These are phyloP conservation scores for Cepaea hortensis DNA, from an alignment of 2,888 invertebrate genomes.

Conservation along the genomic window DNA sequence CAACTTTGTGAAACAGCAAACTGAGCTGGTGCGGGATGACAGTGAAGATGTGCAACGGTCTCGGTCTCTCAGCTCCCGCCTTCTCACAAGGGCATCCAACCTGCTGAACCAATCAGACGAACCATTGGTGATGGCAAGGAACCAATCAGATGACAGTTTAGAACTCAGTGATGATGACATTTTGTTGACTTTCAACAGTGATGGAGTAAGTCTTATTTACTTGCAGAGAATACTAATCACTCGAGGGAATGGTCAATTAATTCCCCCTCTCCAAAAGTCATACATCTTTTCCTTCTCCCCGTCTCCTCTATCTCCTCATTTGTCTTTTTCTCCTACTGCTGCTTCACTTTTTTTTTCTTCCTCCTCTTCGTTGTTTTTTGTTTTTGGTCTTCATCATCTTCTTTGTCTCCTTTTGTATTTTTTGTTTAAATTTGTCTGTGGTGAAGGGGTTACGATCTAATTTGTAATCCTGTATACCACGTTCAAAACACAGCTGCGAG, in stretches of 20 bases:
- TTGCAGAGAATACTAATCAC: neutral
- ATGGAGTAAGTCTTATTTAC: conserved; percentile 50
- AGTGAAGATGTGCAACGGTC: conserved; percentile 54
- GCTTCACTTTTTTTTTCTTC: neutral
- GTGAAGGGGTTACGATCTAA: no score
- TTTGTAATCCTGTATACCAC: no score
- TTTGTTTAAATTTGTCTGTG: neutral
- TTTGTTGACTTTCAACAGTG: conserved; percentile 61
- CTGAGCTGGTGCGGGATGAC: conserved; percentile 71
- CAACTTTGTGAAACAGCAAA: conserved; percentile 75
- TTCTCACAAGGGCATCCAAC: conserved; percentile 28
- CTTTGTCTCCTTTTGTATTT: neutral
- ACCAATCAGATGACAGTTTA: conserved; percentile 53
- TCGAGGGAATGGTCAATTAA: neutral
- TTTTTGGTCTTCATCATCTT: neutral
- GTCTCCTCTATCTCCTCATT: neutral
- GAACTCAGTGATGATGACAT: conserved; percentile 63
- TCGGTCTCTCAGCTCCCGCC: conserved; percentile 76
- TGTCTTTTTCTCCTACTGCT: neutral
- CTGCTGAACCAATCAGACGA: conserved; percentile 54
- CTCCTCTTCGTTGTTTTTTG: neutral
- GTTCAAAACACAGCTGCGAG: no score
- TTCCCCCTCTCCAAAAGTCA: neutral
- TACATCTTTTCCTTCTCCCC: neutral
- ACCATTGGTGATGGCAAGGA: conserved; percentile 55